Percentiles rank a stretch among this genome's conserved stretches.
Conservation (phyloP, 2,113 vertebrate genomes). For the Tretioscincus oriximinensis region DNA sequence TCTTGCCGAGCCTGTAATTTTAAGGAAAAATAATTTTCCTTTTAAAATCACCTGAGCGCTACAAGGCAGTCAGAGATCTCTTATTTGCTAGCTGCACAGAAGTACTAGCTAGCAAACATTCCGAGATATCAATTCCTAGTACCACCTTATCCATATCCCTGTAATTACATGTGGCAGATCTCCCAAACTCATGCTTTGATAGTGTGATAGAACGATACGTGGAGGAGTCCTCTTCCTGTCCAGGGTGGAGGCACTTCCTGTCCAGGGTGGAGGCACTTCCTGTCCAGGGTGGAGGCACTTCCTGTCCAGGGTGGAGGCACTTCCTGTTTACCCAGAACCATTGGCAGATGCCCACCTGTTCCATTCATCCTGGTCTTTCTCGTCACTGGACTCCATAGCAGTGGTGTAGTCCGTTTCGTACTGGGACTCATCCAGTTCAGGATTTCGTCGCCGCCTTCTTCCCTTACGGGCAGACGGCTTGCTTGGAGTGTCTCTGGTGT, state of each 20-base stretch:
- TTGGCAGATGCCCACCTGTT: conserved; percentile 59
- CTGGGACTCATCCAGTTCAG: conserved; percentile 71
- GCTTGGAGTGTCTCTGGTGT: conserved; percentile 31
- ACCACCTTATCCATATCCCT: too few relatives aligned
- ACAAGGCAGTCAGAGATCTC: too few relatives aligned
- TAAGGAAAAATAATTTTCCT: too few relatives aligned
- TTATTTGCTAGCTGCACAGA: too few relatives aligned
- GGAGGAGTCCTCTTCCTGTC: not conserved
- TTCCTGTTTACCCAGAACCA: not conserved
- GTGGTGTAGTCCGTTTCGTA: conserved; percentile 82
- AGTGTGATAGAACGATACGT: too few relatives aligned
- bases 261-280: not conserved
- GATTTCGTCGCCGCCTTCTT: conserved; percentile 65
- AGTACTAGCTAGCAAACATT: too few relatives aligned
- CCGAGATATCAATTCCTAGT: too few relatives aligned
- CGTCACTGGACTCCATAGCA: conserved; percentile 76
- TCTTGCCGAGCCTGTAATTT: too few relatives aligned
- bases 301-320: not conserved
- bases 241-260: not conserved
- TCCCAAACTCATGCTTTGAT: too few relatives aligned
- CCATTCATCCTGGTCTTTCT: conserved; percentile 71
- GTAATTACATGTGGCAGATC: too few relatives aligned
- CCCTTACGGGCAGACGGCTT: conserved; percentile 68
- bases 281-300: not conserved
- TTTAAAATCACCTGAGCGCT: too few relatives aligned